phyloP scores from a whole-genome alignment of 2,797 vertebrate genomes.

The Macrochelys suwanniensis region DNA sequence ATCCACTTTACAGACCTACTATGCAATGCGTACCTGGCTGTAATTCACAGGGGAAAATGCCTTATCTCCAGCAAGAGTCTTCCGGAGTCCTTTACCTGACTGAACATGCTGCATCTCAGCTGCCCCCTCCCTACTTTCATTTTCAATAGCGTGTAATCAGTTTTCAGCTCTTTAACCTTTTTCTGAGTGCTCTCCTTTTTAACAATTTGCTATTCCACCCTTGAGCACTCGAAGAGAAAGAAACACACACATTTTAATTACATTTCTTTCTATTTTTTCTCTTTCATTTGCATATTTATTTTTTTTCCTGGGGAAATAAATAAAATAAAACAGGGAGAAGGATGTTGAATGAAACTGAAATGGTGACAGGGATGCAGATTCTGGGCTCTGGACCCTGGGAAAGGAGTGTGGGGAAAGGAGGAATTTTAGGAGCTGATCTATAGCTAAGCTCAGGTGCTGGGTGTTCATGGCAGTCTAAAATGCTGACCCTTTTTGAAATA shows the following conservation, averaged over 20 bases:
- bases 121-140: conserved; percentile 60
- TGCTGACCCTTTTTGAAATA: neutral
- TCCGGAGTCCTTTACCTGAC: conserved; percentile 53
- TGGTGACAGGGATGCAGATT: conserved; percentile 72
- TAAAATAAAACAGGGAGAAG: conserved; percentile 55
- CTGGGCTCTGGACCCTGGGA: neutral
- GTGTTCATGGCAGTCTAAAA: neutral
- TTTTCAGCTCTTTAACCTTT: conserved; percentile 79
- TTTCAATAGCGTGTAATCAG: conserved; percentile 74
- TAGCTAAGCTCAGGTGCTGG: neutral
- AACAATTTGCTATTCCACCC: conserved; percentile 77
- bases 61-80: conserved; percentile 45
- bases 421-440: neutral
- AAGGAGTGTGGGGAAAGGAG: neutral
- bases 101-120: conserved; percentile 35
- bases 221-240: conserved; percentile 76
- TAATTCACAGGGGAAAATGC: conserved; percentile 70
- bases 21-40: conserved; percentile 27
- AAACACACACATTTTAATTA: conserved; percentile 81
- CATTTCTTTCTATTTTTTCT: conserved; percentile 63
- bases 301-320: conserved; percentile 47
- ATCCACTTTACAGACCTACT: neutral
- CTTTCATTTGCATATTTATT: conserved; percentile 76
- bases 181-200: conserved; percentile 74
- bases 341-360: conserved; percentile 38